Base-by-base conservation (phyloP, 2,797 vertebrate genomes). In the Bufotes viridis region DNA sequence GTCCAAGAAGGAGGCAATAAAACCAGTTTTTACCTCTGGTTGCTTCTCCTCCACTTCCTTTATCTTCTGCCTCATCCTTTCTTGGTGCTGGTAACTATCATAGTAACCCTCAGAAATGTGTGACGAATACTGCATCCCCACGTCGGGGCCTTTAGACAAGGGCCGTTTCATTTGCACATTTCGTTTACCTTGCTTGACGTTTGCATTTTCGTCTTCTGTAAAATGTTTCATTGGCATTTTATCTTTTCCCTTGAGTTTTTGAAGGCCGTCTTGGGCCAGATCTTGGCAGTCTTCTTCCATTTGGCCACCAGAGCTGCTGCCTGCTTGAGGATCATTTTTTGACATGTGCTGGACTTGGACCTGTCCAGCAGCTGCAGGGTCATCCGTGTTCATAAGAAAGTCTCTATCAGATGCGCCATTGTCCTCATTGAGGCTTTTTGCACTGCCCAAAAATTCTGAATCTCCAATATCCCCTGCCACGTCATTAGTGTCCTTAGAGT, bases 1-100 rank as follows among this genome's bases (percentile, higher is more conserved):
- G 94, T 99, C 98, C 87, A 99, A 95, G 93, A 99, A 99, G 90
- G 98, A 99, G 75, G 97, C 98, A 9, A 99, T 98, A 92, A 99
- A 99, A 86, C 98, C 98, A 34, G 96, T 99, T 95, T 97, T 99
- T 89, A 99, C 97, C 93, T 99, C 98, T 76, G 98, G 98, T 85
- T 99, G 98, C 90, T 99, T 99, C 94, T 99, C 98, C 91, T 99
- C 98, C 49, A 99, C 98, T 93, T 99, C 98, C 89, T 96, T 96
- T 88, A 99, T 98, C 94, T 99, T 99, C 93, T 98, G 98, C 90
- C 98, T 95, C 93, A 99, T 99, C 91, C 96, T 96, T 93, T 99
- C 98, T 92, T 99, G 98, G 93, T 99, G 98, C 69, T 97, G 97
- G 92, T 97, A 98, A 87, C 95, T 93, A 81, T 99, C 98, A 0